Evolutionary conservation across 1,140 invertebrate genomes (phyloP).

Genomic region (Drosophila tsacasi): DNA sequence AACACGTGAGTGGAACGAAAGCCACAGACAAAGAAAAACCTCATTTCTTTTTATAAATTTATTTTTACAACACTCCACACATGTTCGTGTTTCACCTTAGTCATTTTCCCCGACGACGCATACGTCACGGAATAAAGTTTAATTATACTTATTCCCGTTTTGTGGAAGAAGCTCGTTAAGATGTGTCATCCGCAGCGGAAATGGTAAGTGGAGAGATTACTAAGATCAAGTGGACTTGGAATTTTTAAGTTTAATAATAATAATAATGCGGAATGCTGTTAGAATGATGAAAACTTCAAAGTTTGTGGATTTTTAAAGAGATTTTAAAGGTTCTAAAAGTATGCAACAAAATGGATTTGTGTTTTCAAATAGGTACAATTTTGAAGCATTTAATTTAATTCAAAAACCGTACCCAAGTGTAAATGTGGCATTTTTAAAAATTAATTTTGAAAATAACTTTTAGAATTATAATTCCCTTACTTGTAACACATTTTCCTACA

Average conservation of each 20-base stretch:
- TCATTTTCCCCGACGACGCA: slow-evolving; percentile 22
- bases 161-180: slow-evolving; percentile 20
- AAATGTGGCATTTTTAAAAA: background rate
- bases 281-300: too few relatives aligned
- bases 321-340: too few relatives aligned
- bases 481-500: background rate
- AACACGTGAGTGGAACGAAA: slow-evolving; percentile 48
- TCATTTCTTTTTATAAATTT: slow-evolving; percentile 13
- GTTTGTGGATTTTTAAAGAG: too few relatives aligned
- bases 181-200: slow-evolving; percentile 51
- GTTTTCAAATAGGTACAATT: too few relatives aligned
- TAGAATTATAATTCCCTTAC: background rate
- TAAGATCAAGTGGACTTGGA: slow-evolving; percentile 11
- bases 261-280: too few relatives aligned
- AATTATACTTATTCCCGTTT: slow-evolving; percentile 31
- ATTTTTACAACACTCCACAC: slow-evolving; percentile 15
- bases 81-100: slow-evolving; percentile 39
- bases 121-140: slow-evolving; percentile 55
- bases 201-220: slow-evolving; percentile 3
- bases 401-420: too few relatives aligned
- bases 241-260: too few relatives aligned
- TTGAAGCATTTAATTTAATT: too few relatives aligned
- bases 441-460: too few relatives aligned
- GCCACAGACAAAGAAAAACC: slow-evolving; percentile 23
- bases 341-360: too few relatives aligned